These are phyloP conservation scores for Tetranychus piercei DNA, from an alignment of 2,888 invertebrate species.

Conservation along the genomic window DNA sequence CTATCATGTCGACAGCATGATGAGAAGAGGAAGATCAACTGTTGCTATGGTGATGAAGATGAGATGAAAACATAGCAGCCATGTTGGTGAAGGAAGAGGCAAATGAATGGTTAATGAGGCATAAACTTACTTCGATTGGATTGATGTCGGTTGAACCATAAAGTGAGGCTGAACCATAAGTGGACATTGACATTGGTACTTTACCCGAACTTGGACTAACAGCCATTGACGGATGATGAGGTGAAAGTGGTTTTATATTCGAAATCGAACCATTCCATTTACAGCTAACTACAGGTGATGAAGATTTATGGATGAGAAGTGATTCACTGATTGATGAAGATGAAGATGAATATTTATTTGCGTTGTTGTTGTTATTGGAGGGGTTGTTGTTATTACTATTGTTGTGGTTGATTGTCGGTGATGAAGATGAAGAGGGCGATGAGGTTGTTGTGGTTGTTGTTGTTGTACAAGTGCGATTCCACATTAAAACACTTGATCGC, in stretches of 20 bases:
- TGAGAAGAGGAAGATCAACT: background rate
- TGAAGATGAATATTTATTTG: slow-evolving; percentile 19
- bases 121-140: slow-evolving; percentile 15
- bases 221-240: slow-evolving; percentile 20
- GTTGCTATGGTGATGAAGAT: too few species aligned
- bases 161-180: slow-evolving; percentile 21
- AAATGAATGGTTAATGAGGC: background rate
- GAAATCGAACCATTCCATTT: slow-evolving; percentile 24
- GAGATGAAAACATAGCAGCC: too few species aligned
- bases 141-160: slow-evolving; percentile 14
- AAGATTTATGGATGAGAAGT: slow-evolving; percentile 8
- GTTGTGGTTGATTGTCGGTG: background rate
- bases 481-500: slow-evolving; percentile 79
- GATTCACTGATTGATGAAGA: slow-evolving; percentile 20
- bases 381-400: background rate
- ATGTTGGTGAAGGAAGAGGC: background rate
- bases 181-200: slow-evolving; percentile 23
- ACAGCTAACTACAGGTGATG: slow-evolving; percentile 19
- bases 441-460: background rate
- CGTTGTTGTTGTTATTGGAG: background rate
- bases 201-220: slow-evolving; percentile 20
- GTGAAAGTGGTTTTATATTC: slow-evolving; percentile 23
- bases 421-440: background rate
- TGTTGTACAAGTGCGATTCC: slow-evolving; percentile 42
- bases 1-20: background rate